These are phyloP conservation scores for Melanchra persicariae DNA, from an alignment of 2,888 invertebrate species.

Conservation along the genomic window DNA sequence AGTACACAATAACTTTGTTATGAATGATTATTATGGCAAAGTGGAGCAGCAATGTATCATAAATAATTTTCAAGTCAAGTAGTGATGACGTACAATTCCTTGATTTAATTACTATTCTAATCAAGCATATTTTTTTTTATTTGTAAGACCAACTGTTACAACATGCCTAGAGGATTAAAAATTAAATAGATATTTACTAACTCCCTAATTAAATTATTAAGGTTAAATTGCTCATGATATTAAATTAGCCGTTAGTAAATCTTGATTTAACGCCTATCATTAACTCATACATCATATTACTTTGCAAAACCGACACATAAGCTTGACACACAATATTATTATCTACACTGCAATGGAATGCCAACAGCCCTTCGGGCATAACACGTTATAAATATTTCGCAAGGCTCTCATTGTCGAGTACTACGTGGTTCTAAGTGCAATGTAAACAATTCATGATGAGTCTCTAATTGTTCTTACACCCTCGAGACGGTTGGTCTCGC, in stretches of 20 bases:
- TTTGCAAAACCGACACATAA: constrained; percentile 14
- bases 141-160: background rate
- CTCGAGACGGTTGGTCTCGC: constrained; percentile 50
- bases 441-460: constrained; percentile 66
- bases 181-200: background rate
- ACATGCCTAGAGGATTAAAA: background rate
- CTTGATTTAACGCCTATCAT: constrained; percentile 41
- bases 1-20: constrained; percentile 51
- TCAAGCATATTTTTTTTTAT: background rate
- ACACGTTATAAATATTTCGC: constrained; percentile 57
- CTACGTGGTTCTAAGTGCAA: constrained; percentile 63
- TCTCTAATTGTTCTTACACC: constrained; percentile 60
- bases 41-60: constrained; percentile 17
- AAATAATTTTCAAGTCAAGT: background rate
- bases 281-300: constrained; percentile 24
- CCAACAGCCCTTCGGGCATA: constrained; percentile 32
- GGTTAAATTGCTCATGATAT: constrained; percentile 25
- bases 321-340: constrained; percentile 26
- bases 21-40: constrained; percentile 53
- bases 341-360: constrained; percentile 32
- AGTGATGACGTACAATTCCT: background rate
- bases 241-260: constrained; percentile 27
- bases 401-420: constrained; percentile 58
- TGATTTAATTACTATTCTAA: background rate
- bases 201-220: constrained; percentile 29